Conservation (phyloP, 1,140 invertebrate genomes). For the Drosophila cardini region DNA sequence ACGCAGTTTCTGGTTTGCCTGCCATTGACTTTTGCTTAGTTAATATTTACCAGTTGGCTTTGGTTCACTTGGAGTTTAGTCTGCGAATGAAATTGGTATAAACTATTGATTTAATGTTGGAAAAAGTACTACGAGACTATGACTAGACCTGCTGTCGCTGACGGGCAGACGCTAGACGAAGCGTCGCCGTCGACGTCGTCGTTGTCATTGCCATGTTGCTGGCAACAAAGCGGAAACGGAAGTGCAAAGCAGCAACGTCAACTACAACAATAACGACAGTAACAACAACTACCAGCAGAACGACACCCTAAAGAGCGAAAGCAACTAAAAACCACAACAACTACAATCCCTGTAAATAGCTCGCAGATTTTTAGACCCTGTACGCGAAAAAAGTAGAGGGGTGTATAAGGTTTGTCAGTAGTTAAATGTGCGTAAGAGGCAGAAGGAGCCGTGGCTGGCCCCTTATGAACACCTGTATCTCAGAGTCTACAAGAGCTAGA, state of each 20-base stretch:
- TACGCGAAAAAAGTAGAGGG: too few relatives aligned
- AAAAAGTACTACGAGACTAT: conserved; percentile 27
- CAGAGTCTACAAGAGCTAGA: too few relatives aligned
- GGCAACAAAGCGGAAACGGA: conserved; percentile 70
- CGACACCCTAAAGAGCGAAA: conserved; percentile 13
- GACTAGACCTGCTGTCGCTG: conserved; percentile 65
- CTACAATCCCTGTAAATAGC: conserved; percentile 62
- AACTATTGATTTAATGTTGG: conserved; percentile 72
- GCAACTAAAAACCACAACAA: conserved; percentile 62
- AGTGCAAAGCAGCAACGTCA: conserved; percentile 49
- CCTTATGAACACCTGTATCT: too few relatives aligned
- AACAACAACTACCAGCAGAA: conserved; percentile 9
- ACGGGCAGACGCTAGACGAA: conserved; percentile 54
- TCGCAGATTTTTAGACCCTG: conserved; percentile 56
- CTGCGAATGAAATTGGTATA: conserved; percentile 67
- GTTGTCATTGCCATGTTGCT: conserved; percentile 43
- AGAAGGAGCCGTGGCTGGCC: too few relatives aligned
- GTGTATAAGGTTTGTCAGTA: too few relatives aligned
- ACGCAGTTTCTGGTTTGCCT: conserved; percentile 22
- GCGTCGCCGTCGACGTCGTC: conserved; percentile 51
- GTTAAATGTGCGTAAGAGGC: too few relatives aligned
- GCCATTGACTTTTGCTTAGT: conserved; percentile 62
- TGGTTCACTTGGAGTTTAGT: conserved; percentile 15
- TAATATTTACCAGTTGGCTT: conserved; percentile 66
- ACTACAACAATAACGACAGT: conserved; percentile 15